Conservation (phyloP, 2,113 vertebrate genomes). For the Oncorhynchus mykiss region DNA sequence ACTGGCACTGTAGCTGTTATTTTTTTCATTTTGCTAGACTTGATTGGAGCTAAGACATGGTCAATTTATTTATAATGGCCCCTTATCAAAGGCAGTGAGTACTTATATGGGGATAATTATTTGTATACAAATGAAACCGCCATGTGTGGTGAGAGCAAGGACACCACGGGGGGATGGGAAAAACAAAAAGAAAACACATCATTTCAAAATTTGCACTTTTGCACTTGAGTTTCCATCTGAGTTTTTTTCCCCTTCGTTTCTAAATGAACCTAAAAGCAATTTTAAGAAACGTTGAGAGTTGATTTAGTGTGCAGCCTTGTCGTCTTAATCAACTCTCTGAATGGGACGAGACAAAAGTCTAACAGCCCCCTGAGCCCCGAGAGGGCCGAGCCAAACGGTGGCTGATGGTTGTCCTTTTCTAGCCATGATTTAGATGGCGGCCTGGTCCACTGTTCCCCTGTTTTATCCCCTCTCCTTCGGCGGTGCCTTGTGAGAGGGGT, state of each 20-base stretch:
- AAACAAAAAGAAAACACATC: conserved; percentile 67
- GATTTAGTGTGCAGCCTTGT: conserved; percentile 86
- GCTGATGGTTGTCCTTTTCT: conserved; percentile 92
- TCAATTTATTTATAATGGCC: conserved; percentile 1
- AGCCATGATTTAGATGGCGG: conserved; percentile 94
- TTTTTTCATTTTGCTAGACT: background rate
- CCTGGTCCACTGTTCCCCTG: conserved; percentile 78
- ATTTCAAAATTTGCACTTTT: conserved; percentile 73
- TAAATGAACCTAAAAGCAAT: conserved; percentile 76
- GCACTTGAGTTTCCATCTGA: conserved; percentile 68
- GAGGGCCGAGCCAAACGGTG: conserved; percentile 87
- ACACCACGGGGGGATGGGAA: conserved; percentile 36
- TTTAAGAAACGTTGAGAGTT: conserved; percentile 84
- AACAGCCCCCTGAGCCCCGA: conserved; percentile 83
- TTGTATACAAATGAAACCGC: conserved; percentile 52
- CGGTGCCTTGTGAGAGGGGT: conserved; percentile 81
- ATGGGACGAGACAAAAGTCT: conserved; percentile 86
- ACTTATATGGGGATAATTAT: conserved; percentile 18
- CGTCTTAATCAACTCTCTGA: conserved; percentile 96
- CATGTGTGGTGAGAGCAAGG: conserved; percentile 43
- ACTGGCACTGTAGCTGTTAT: too few species aligned
- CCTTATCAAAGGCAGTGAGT: conserved; percentile 4
- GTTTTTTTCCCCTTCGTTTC: conserved; percentile 42
- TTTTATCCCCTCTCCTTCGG: conserved; percentile 83
- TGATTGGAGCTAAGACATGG: background rate